phyloP scores from a whole-genome alignment of 2,888 invertebrate genomes.

The Villa cingulata region DNA sequence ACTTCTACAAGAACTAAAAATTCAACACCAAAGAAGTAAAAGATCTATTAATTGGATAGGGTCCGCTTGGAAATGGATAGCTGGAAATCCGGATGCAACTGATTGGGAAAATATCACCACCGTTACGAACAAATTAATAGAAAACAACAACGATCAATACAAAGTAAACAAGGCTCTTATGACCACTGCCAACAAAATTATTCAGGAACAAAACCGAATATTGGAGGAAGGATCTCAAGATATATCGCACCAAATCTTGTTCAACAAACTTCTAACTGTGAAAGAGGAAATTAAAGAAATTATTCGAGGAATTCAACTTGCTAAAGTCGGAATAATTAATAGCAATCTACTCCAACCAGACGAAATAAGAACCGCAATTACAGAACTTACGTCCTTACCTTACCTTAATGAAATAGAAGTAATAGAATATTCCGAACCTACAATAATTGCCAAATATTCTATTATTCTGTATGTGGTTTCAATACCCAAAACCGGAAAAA shows the following conservation, averaged over 20 bases:
- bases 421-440: slow-evolving; percentile 1
- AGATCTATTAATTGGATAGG: slow-evolving; percentile 8
- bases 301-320: background rate
- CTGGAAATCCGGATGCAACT: slow-evolving; percentile 4
- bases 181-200: background rate
- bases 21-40: background rate
- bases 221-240: background rate
- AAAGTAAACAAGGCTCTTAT: background rate
- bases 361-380: background rate
- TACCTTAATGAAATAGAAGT: slow-evolving; percentile 6
- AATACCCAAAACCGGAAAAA: background rate
- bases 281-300: background rate
- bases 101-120: slow-evolving; percentile 2
- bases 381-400: slow-evolving; percentile 1
- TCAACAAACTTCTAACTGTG: background rate
- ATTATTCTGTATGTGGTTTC: background rate
- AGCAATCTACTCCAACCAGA: background rate
- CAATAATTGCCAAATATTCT: background rate
- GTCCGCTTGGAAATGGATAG: slow-evolving; percentile 6
- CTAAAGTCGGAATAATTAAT: background rate
- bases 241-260: background rate
- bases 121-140: slow-evolving; percentile 1
- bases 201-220: background rate
- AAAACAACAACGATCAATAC: slow-evolving; percentile 6
- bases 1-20: background rate